phyloP scores from a whole-genome alignment of 2,888 invertebrate genomes.

The Orchesellides sinensis region DNA sequence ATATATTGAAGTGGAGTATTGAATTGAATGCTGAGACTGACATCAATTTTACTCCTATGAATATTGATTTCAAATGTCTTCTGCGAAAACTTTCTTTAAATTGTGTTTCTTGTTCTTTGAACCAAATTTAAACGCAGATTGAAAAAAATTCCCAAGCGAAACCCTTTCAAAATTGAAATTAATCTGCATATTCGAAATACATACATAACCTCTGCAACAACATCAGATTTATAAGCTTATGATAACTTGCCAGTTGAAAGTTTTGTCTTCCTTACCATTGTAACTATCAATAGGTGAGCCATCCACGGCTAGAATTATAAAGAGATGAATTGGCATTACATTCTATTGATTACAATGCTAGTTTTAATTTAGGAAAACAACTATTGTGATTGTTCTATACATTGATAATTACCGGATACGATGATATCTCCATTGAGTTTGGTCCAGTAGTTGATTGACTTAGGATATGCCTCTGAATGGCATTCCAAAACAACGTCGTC shows the following conservation, averaged over 20 bases:
- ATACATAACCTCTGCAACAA: too few relatives aligned
- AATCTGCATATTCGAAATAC: too few relatives aligned
- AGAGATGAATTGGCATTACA: neutral
- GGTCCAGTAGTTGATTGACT: slow-evolving; percentile 92
- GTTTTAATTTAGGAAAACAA: neutral
- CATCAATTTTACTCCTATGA: neutral
- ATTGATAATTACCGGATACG: slow-evolving; percentile 81
- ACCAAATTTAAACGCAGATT: too few relatives aligned
- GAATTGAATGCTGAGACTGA: slow-evolving; percentile 6
- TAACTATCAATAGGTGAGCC: slow-evolving; percentile 68
- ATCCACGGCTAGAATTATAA: slow-evolving; percentile 50
- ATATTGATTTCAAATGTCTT: slow-evolving; percentile 15
- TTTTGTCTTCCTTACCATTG: slow-evolving; percentile 53
- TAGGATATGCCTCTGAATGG: slow-evolving; percentile 90
- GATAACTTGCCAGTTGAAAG: neutral
- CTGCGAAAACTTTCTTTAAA: too few relatives aligned
- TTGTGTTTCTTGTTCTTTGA: too few relatives aligned
- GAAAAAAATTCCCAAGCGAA: too few relatives aligned
- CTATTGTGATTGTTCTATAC: neutral
- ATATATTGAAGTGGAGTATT: neutral
- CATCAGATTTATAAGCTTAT: too few relatives aligned
- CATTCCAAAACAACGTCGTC: slow-evolving; percentile 88
- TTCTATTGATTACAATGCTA: neutral
- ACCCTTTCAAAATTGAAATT: too few relatives aligned
- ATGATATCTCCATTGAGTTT: slow-evolving; percentile 85